Evolutionary conservation across 2,888 invertebrate species (phyloP).

Genomic region (Prosopocoilus inquinatus): DNA sequence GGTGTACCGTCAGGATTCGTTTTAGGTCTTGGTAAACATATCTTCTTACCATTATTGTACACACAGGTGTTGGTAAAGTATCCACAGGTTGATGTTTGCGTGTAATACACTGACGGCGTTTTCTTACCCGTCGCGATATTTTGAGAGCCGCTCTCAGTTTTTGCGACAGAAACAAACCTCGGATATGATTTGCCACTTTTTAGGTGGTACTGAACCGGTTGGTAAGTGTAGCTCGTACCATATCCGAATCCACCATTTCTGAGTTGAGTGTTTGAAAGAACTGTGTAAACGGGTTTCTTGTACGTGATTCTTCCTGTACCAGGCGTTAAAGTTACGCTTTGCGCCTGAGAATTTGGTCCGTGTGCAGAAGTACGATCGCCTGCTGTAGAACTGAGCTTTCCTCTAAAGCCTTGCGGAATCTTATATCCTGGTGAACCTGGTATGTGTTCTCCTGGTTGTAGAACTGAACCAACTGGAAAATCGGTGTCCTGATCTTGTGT

Average conservation of each 20-base stretch:
- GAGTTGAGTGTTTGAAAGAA: constrained; percentile 40
- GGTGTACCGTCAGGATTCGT: constrained; percentile 73
- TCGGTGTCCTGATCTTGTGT: constrained; percentile 55
- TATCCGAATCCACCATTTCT: constrained; percentile 41
- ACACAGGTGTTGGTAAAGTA: constrained; percentile 85
- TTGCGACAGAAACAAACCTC: constrained; percentile 75
- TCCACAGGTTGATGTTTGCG: constrained; percentile 83
- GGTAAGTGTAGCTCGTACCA: constrained; percentile 44
- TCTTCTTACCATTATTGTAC: constrained; percentile 74
- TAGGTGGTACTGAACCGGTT: constrained; percentile 41
- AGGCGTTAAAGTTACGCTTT: constrained; percentile 56
- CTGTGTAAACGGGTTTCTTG: constrained; percentile 41
- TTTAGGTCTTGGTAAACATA: constrained; percentile 78
- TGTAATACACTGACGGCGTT: constrained; percentile 76
- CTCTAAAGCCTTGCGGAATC: constrained; percentile 68
- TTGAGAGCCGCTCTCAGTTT: constrained; percentile 71
- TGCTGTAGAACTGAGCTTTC: constrained; percentile 62
- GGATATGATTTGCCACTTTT: constrained; percentile 55
- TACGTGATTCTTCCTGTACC: constrained; percentile 44
- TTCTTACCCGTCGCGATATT: constrained; percentile 63
- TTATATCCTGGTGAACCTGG: constrained; percentile 66
- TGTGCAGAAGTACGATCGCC: constrained; percentile 59
- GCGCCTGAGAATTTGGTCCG: constrained; percentile 66
- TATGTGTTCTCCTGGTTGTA: constrained; percentile 66
- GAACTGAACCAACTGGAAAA: constrained; percentile 57